Conservation (phyloP, 1,140 invertebrate species). For the Coenobita brevimanus region DNA sequence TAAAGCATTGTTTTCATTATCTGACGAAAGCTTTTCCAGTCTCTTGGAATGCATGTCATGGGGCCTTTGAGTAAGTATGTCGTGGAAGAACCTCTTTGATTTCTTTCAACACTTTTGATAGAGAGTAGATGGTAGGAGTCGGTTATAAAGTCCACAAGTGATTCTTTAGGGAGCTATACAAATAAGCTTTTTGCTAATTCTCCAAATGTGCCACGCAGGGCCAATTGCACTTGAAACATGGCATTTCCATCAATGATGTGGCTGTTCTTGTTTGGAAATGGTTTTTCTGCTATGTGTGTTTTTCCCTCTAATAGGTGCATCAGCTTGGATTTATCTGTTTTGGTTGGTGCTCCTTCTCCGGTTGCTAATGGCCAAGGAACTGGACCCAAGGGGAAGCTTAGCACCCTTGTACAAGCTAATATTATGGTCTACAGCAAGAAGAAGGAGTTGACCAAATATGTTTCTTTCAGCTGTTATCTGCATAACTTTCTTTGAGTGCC, state of each 20-base stretch:
- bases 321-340: constrained; percentile 7
- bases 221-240: background rate
- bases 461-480: constrained; percentile 7
- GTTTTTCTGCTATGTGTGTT: background rate
- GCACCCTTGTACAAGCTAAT: background rate
- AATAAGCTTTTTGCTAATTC: no score
- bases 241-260: constrained; percentile 3
- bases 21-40: background rate
- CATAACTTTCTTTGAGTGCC: background rate
- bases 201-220: background rate
- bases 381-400: background rate
- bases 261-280: background rate
- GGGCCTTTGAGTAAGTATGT: background rate
- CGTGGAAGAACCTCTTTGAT: constrained; percentile 10
- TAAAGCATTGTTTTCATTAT: background rate
- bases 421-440: background rate
- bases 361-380: background rate
- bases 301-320: background rate
- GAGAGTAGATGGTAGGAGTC: no score
- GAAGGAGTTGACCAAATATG: background rate
- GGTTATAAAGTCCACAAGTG: no score
- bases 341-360: constrained; percentile 8
- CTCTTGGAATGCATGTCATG: background rate
- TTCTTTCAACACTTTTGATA: constrained; percentile 11
- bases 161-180: no score